A percentile compares a stretch with the other conserved stretches of the same genome.
phyloP scores from a whole-genome alignment of 2,797 vertebrate genomes.

The Bovichtus variegatus region DNA sequence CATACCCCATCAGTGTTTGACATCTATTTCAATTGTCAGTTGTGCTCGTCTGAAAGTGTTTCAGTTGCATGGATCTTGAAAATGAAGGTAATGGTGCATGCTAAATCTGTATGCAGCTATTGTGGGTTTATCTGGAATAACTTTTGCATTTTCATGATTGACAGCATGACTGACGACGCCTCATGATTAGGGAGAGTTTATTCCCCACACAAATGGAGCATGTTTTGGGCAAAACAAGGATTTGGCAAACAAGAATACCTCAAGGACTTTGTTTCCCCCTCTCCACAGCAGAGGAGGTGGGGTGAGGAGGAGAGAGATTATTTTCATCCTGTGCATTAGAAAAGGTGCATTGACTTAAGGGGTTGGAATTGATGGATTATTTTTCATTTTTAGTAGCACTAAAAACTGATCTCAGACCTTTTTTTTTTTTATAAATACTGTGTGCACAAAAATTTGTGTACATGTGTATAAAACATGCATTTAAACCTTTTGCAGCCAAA shows the following conservation, averaged over 20 bases:
- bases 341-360: constrained; percentile 27
- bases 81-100: constrained; percentile 32
- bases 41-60: constrained; percentile 24
- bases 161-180: constrained; percentile 45
- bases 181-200: constrained; percentile 46
- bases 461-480: neutral
- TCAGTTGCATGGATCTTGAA: constrained; percentile 20
- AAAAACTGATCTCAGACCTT: neutral
- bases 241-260: constrained; percentile 55
- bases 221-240: constrained; percentile 48
- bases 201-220: constrained; percentile 48
- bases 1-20: constrained; percentile 29
- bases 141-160: constrained; percentile 38
- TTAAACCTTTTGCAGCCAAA: neutral
- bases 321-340: constrained; percentile 36
- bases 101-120: constrained; percentile 1
- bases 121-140: constrained; percentile 21
- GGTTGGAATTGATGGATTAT: constrained; percentile 19
- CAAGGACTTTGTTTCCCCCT: constrained; percentile 10
- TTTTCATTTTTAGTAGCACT: neutral
- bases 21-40: constrained; percentile 17
- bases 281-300: constrained; percentile 21
- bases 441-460: neutral
- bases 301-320: constrained; percentile 10
- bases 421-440: neutral